Evolutionary conservation across 2,113 vertebrate species (phyloP).

Genomic region (Thunnus thynnus): DNA sequence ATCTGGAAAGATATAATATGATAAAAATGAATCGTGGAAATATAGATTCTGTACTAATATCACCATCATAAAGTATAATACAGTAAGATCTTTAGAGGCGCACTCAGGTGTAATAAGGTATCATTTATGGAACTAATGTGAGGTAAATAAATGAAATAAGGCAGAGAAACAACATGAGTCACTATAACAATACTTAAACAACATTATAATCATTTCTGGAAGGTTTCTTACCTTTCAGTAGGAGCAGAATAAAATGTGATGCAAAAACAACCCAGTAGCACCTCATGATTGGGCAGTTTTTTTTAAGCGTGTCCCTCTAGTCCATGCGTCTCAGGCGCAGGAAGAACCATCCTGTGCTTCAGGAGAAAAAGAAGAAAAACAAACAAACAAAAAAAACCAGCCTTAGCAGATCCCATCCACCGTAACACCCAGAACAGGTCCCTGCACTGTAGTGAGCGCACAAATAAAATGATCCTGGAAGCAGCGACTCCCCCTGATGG

Average conservation of each 20-base stretch:
- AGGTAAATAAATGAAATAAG: neutral
- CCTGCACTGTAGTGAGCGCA: conserved; percentile 37
- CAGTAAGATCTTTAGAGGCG: no score
- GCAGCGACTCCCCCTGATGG: conserved; percentile 39
- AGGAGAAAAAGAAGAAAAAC: neutral
- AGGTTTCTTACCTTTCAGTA: conserved; percentile 67
- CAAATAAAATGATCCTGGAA: conserved; percentile 44
- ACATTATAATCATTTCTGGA: neutral
- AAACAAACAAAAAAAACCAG: neutral
- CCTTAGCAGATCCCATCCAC: conserved; percentile 21
- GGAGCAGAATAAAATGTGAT: conserved; percentile 55
- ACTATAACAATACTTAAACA: neutral
- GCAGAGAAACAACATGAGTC: neutral
- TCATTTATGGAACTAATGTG: no score
- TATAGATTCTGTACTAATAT: no score
- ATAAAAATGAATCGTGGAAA: no score
- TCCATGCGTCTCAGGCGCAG: conserved; percentile 44
- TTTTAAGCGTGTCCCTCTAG: conserved; percentile 26
- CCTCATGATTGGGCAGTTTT: conserved; percentile 57
- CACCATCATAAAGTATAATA: no score
- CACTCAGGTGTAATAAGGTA: no score
- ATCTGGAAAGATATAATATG: neutral
- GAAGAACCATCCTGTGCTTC: conserved; percentile 38
- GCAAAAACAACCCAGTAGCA: conserved; percentile 54
- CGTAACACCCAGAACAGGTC: conserved; percentile 6